A percentile compares a stretch with the other conserved stretches of the same genome.
Conservation (phyloP, 2,113 vertebrate species). For the Syrrhaptes paradoxus region DNA sequence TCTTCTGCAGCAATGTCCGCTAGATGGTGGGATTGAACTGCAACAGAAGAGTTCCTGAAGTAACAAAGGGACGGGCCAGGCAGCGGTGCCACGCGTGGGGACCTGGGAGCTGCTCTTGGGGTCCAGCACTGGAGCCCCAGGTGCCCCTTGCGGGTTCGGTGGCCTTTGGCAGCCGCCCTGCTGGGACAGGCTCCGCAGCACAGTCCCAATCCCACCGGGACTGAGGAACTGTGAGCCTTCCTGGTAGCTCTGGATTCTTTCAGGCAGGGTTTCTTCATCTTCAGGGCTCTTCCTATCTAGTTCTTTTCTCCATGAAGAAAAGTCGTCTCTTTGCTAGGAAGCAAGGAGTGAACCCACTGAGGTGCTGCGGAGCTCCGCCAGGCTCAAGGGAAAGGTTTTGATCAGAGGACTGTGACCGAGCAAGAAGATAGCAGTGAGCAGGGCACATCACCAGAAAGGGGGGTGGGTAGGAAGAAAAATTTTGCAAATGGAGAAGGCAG, state of each 20-base stretch:
- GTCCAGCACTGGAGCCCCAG: not conserved
- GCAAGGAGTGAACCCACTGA: not conserved
- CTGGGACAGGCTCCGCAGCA: fast-evolving
- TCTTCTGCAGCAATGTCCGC: not conserved
- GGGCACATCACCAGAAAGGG: not conserved
- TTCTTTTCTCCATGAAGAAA: not conserved
- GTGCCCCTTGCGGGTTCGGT: fast-evolving
- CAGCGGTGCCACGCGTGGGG: not conserved
- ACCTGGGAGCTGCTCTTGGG: not conserved
- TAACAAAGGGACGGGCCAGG: not conserved
- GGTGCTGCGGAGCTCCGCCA: not conserved
- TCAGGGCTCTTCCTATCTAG: not conserved
- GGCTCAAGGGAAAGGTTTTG: not conserved
- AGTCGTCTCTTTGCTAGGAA: not conserved
- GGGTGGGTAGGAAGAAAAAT: fast-evolving
- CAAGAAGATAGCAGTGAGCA: not conserved
- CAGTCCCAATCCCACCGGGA: not conserved
- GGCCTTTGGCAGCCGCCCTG: not conserved
- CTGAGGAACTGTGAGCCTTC: not conserved
- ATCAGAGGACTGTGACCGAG: not conserved
- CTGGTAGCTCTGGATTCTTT: not conserved
- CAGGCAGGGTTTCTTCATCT: not conserved
- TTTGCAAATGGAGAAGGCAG: not conserved
- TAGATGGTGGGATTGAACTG: conserved; percentile 34
- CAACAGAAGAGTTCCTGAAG: not conserved